phyloP scores from a whole-genome alignment of 1,140 invertebrate species.

The Drosophila burlai region DNA sequence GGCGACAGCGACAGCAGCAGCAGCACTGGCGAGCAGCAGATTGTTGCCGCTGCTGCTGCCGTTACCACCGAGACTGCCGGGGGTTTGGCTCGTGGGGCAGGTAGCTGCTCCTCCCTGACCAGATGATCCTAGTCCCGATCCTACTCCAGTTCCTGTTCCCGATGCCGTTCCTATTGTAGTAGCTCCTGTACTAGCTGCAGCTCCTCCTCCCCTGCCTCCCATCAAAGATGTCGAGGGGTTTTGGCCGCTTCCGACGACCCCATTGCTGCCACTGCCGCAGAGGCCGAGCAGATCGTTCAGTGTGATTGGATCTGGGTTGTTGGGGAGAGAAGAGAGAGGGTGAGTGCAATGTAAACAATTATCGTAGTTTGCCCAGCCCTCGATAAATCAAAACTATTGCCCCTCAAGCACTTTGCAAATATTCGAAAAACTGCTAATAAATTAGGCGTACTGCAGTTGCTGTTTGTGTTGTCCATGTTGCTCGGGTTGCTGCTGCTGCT shows the following conservation, averaged over 20 bases:
- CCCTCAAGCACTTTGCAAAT: constrained; percentile 77
- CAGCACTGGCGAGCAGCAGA: constrained; percentile 67
- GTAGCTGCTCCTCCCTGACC: constrained; percentile 23
- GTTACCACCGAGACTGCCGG: constrained; percentile 56
- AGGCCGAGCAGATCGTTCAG: constrained; percentile 81
- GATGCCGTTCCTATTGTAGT: background rate
- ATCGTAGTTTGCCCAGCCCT: constrained; percentile 65
- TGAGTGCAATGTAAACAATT: constrained; percentile 63
- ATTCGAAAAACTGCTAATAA: constrained; percentile 73
- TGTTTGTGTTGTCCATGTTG: constrained; percentile 52
- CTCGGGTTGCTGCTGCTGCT: background rate
- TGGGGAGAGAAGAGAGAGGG: background rate
- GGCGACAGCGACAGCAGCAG: constrained; percentile 59
- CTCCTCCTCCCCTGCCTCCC: constrained; percentile 3
- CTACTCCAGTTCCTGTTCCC: constrained; percentile 4
- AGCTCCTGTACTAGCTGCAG: constrained; percentile 1
- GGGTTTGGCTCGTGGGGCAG: constrained; percentile 32
- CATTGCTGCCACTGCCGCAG: constrained; percentile 56
- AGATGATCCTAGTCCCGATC: constrained; percentile 14
- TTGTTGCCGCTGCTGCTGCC: constrained; percentile 71
- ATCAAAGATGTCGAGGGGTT: constrained; percentile 6
- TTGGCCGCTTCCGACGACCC: constrained; percentile 25
- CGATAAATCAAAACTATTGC: constrained; percentile 81
- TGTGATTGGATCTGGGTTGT: constrained; percentile 76
- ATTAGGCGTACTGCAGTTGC: constrained; percentile 79